Percentiles rank a stretch among this genome's conserved stretches.
These are phyloP conservation scores for Grantiella picta DNA, from an alignment of 2,113 vertebrate species.

Conservation along the genomic window DNA sequence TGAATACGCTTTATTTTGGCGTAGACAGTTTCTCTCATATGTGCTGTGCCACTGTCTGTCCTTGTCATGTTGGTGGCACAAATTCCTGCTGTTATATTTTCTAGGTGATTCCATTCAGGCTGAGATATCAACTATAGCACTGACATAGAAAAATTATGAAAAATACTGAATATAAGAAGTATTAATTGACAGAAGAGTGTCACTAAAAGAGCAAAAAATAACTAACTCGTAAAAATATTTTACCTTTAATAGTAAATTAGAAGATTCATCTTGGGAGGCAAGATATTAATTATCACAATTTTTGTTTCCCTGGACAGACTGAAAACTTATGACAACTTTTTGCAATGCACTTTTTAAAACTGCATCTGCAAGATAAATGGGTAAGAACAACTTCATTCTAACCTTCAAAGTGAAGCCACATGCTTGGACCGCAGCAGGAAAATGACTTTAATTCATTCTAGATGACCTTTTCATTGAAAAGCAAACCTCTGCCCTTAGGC, in stretches of 20 bases:
- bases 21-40: background rate
- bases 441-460: conserved; percentile 71
- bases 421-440: conserved; percentile 50
- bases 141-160: background rate
- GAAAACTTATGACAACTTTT: background rate
- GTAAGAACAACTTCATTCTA: conserved; percentile 52
- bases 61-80: background rate
- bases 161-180: background rate
- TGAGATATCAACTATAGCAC: background rate
- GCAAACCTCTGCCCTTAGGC: conserved; percentile 49
- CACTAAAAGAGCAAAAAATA: background rate
- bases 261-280: background rate
- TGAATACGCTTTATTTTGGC: background rate
- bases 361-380: background rate
- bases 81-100: background rate
- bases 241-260: background rate
- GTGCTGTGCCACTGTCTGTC: background rate
- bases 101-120: background rate
- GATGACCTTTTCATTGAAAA: conserved; percentile 69
- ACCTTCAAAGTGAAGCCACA: conserved; percentile 59
- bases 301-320: background rate
- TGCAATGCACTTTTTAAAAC: background rate
- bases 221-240: background rate
- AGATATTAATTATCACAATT: background rate
- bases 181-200: background rate